These are phyloP conservation scores for Rhabdornis inornatus DNA, from an alignment of 2,113 vertebrate genomes.

Conservation along the genomic window DNA sequence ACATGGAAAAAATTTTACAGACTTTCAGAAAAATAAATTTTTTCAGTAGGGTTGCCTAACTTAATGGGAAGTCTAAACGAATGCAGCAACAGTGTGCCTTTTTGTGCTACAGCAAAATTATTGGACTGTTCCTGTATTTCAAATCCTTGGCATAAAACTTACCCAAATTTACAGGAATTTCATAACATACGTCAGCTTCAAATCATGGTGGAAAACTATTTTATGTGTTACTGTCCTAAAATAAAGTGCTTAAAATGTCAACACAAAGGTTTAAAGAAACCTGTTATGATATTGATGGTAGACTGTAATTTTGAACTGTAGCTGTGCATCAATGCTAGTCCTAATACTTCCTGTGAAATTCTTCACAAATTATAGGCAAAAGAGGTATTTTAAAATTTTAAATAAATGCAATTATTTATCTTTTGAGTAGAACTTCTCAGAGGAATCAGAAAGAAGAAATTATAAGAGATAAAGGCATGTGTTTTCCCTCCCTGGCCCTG, in stretches of 20 bases:
- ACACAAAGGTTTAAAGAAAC: not conserved
- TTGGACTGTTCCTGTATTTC: not conserved
- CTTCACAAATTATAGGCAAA: not conserved
- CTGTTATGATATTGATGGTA: not conserved
- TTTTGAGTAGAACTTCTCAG: not conserved
- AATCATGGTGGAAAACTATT: not conserved
- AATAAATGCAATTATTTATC: not conserved
- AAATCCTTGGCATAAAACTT: not conserved
- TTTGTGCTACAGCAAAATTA: not conserved
- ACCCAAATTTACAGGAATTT: not conserved
- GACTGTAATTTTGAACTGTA: not conserved
- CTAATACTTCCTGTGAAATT: not conserved
- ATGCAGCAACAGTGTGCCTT: not conserved
- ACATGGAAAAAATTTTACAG: not conserved
- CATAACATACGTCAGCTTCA: not conserved
- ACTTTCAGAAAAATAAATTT: not conserved
- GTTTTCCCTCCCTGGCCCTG: not conserved
- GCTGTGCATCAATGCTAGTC: not conserved
- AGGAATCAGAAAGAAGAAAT: not conserved
- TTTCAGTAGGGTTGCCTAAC: not conserved
- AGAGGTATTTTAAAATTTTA: not conserved
- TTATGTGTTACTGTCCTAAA: not conserved
- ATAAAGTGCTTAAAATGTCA: not conserved
- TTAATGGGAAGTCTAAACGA: not conserved
- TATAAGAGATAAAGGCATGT: not conserved